Conservation (phyloP, 2,113 vertebrate genomes). For the Apistogramma diplotaenia region DNA sequence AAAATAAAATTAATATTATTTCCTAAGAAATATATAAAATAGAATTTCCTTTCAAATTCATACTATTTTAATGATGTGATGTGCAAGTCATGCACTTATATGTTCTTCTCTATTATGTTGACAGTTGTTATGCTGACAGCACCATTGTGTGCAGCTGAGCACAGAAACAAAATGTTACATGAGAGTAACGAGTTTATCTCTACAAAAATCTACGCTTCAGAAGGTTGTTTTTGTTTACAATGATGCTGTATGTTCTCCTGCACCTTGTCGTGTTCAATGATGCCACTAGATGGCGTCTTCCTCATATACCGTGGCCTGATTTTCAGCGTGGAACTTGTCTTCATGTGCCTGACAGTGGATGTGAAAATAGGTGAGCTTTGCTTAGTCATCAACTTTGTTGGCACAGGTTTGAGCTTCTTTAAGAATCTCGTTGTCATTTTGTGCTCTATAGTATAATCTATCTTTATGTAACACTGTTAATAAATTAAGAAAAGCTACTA, state of each 20-base stretch:
- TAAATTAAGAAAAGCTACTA: not conserved
- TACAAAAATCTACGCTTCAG: no score
- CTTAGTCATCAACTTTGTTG: not conserved
- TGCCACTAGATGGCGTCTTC: conserved; percentile 43
- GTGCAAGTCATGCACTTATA: no score
- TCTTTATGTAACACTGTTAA: not conserved
- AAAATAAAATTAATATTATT: no score
- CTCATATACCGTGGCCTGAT: not conserved
- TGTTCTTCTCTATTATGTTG: no score
- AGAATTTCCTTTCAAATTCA: no score
- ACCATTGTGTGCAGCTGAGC: no score
- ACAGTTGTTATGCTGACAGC: no score
- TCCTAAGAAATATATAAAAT: no score
- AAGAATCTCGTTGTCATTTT: not conserved
- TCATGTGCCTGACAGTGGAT: not conserved
- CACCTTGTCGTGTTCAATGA: not conserved
- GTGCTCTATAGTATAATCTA: not conserved
- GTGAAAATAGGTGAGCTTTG: not conserved
- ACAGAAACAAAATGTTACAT: no score
- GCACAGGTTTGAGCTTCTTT: not conserved
- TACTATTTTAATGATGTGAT: no score
- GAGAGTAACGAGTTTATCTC: no score
- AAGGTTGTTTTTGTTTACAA: no score
- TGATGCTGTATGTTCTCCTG: not conserved
- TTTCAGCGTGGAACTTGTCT: not conserved